Base-by-base conservation (phyloP, 2,113 vertebrate genomes). In the Sprattus sprattus region DNA sequence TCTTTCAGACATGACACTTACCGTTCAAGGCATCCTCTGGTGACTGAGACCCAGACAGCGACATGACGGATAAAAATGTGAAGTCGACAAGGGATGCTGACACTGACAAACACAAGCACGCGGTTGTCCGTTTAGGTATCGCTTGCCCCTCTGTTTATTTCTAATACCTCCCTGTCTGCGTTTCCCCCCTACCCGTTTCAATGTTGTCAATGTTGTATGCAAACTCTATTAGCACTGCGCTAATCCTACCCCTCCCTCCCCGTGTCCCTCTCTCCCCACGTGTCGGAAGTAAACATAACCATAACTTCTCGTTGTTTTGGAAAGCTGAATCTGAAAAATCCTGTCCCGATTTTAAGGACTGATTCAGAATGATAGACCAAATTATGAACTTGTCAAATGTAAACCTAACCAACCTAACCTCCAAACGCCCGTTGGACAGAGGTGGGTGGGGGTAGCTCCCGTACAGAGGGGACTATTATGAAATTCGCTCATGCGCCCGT, bases 21-120 rank as follows among this genome's bases (percentile, higher is more conserved):
- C 94, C 94, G 81, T 93, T 91, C 84, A 94, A 91, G 49, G 90
- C 89, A 84, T 95, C 93, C 82, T 94, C 94, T 82, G 92, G 90
- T 67, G 93, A 92, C 86, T 94, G 92, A 8, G 92, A 90, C 86
- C 88, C 91, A 85, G 93, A 91, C 88, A 91, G 52, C 89, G 94
- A 92, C 92, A 94, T 92, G 89, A 45, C 86, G 52, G 83, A 82
- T 32, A n/a, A 20, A 78, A 78, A 50, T 75, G 13, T 50, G 45
- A 54, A 82, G 20, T 45, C 18, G 81, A 11, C 71, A 80, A 86
- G 88, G 90, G 91, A 91, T 80, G 85, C 75, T 83, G 91, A 87
- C 84, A 67, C 89, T 83, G 91, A 85, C 50, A 84, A 64, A 84
- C 78, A 86, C 89, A 60, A 86, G 90, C 81, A 52, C 86, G 87